Evolutionary conservation across 2,888 invertebrate species (phyloP), one percentile per base, ranked within the genome.

Genomic region (Hipparchia semele): DNA sequence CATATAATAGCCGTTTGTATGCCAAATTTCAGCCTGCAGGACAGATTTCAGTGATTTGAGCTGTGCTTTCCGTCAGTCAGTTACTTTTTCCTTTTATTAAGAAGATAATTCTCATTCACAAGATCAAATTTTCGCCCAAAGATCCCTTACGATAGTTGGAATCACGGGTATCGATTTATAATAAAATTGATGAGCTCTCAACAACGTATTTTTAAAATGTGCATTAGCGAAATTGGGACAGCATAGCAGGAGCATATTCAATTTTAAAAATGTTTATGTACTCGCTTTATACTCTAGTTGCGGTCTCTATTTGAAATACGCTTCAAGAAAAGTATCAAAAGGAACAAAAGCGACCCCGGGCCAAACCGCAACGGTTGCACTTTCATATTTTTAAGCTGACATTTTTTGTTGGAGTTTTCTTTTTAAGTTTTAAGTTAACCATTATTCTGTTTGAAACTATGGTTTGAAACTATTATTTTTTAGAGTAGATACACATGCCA

Each of bases 331-430:
- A 45, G 56, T 56, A 56, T 46, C n/a, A 58, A 67, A 56, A 56
- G 67, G 45, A 67, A 67, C 65, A 65, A 53, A 62, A 65, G 65
- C 45, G 13, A 58, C 0, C 66, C 54, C 67, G 56, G 45, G 56
- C 5, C 13, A 39, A 58, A 67, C 67, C 56, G 56, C 56, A 6
- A 56, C 67, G 46, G 45, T 56, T 13, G 67, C 13, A 56, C 67
- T 67, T 56, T 58, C 45, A 66, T 64, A 51, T 51, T 65, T 53
- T 46, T 53, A 51, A 65, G 53, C 65, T 53, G 65, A 65, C 45
- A 13, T 67, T 56, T 56, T 67, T 56, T 56, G 45, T 10, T 10
- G 7, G 12, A 53, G n/a, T 56, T 66, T 39, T 39, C 39, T 53
- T 54, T 23, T 66, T 66, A 8, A 66, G 65, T 66, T 45, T 56